Evolutionary conservation across 2,797 vertebrate species (phyloP), one percentile per base, ranked within the genome.

Genomic region (Remorina albescens): DNA sequence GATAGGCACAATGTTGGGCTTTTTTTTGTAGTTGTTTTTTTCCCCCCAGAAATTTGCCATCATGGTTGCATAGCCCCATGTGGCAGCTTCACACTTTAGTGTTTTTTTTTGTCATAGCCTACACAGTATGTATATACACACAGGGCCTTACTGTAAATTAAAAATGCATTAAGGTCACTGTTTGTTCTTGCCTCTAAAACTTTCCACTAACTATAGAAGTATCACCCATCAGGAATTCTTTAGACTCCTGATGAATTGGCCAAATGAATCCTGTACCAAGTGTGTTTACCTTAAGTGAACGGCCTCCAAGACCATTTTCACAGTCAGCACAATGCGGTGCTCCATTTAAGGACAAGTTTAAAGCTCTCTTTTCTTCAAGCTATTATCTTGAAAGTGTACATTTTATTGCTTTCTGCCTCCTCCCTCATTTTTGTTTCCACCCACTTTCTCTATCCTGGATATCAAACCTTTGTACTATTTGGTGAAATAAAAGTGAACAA

Each of bases 391-490:
- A 62, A 78, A 53, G 46, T 62, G 57, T 66, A 57, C 11, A 65
- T 73, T 68, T 71, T 63, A 34, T 80, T 72, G 64, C 65, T 73
- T 18, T 60, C 44, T 69, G 47, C 59, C 39, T 66, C 30, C 34
- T 58, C 56, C n/a, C 37, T 50, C n/a, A 81, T 28, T 68, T 73
- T 84, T 80, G 73, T 76, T 84, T 82, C 76, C 62, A 76, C 67
- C 73, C 60, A 75, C 78, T 75, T 84, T 59, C 49, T 85, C 28
- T 71, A 47, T 85, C 58, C 74, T 75, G 57, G 59, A 89, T 80
- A 81, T 80, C 18, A 74, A 68, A 18, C 46, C 65, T 81, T 78
- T 73, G 59, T 88, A 85, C 83, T 86, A 82, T 88, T 87, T 83
- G 67, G 55, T 71, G 53, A 84, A 86, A 86, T 84, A 55, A 84